Evolutionary conservation across 2,888 invertebrate genomes (phyloP).

Genomic region (Brenthis daphne): DNA sequence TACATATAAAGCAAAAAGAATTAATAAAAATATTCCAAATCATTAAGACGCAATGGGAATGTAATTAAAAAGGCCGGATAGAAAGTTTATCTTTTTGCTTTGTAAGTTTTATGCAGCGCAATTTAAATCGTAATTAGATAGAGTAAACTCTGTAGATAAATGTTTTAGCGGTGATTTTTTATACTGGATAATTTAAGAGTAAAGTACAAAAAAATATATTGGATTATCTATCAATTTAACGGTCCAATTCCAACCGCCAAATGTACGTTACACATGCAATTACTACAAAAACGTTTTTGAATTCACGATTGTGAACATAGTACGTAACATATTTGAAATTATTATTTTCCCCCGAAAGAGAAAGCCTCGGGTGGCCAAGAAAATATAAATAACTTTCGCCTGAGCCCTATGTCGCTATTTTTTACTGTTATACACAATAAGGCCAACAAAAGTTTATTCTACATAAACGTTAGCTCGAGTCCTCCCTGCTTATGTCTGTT

Average conservation of each 20-base stretch:
- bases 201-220: too few relatives aligned
- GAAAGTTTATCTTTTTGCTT: conserved; percentile 19
- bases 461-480: conserved; percentile 55
- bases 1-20: conserved; percentile 45
- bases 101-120: conserved; percentile 11
- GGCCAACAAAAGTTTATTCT: conserved; percentile 63
- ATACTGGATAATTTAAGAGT: neutral
- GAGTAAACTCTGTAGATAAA: neutral
- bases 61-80: conserved; percentile 30
- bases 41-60: conserved; percentile 37
- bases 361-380: conserved; percentile 60
- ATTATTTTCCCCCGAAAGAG: conserved; percentile 62
- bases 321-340: conserved; percentile 73
- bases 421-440: conserved; percentile 60
- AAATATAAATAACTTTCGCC: conserved; percentile 74
- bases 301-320: conserved; percentile 55
- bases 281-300: too few relatives aligned
- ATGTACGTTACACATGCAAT: too few relatives aligned
- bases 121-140: conserved; percentile 15
- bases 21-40: conserved; percentile 42
- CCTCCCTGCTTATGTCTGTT: conserved; percentile 40
- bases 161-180: neutral
- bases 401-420: conserved; percentile 57
- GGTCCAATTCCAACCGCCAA: too few relatives aligned
- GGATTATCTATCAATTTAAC: too few relatives aligned